Conservation (phyloP, 2,113 vertebrate genomes). For the Rousettus leschenaultii region DNA sequence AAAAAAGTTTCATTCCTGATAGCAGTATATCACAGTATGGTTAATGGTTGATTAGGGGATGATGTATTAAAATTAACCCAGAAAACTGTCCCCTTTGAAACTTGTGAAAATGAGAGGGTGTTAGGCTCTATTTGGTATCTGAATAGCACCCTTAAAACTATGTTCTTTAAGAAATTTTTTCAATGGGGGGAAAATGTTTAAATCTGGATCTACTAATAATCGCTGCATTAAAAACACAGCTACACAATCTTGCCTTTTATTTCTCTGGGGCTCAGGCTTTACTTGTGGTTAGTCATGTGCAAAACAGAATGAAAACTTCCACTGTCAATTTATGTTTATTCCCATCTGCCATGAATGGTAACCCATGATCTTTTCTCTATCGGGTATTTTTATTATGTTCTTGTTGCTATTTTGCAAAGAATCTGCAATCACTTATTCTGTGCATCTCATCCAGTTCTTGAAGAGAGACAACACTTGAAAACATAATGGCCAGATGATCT, state of each 20-base stretch:
- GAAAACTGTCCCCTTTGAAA: not conserved
- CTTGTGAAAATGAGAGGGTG: not conserved
- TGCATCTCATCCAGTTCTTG: constrained; percentile 34
- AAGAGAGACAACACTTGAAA: constrained; percentile 69
- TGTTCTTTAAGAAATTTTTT: constrained; percentile 24
- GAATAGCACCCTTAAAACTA: not conserved
- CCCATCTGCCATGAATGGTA: constrained; percentile 51
- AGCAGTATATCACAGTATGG: not conserved
- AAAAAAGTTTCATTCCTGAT: not conserved
- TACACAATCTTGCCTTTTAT: constrained; percentile 34
- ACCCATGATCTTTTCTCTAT: constrained; percentile 36
- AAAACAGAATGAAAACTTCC: constrained; percentile 55
- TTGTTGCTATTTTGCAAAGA: constrained; percentile 58
- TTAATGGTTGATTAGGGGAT: not conserved
- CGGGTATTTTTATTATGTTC: constrained; percentile 55
- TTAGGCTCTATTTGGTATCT: not conserved
- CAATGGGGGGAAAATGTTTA: constrained; percentile 31
- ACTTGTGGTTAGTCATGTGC: constrained; percentile 30
- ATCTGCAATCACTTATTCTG: constrained; percentile 57
- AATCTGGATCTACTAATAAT: constrained; percentile 44
- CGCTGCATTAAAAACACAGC: constrained; percentile 37
- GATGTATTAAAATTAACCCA: not conserved
- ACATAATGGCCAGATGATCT: constrained; percentile 65
- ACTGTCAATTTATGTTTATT: not conserved
- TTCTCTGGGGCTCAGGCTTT: constrained; percentile 52